Base-by-base conservation (phyloP, 2,797 vertebrate species). In the Lycodopsis pacificus region DNA sequence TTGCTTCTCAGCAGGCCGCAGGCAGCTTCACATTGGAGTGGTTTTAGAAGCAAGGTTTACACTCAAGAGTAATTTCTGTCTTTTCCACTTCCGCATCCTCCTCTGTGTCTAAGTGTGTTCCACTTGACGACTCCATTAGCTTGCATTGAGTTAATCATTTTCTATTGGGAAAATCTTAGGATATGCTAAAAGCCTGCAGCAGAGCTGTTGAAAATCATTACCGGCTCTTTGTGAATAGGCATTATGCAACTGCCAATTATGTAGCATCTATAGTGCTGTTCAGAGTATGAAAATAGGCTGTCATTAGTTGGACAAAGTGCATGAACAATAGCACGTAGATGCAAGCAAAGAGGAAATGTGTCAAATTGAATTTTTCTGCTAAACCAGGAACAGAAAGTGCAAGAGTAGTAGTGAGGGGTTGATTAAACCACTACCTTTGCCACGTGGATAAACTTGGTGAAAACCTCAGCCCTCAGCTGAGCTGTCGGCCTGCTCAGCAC, bases 401-500 rank as follows among this genome's bases (percentile, higher is more conserved):
- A 0, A 32, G 44, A 53, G 57, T 44, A 27, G 12, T 10, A 59
- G 62, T 14, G 32, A 36, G 49, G 38, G 38, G 59, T 25, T 61
- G 66, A 56, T 79, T 57, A 63, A 86, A 88, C 69, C 77, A 54
- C 65, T 91, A 98, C 97, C 97, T 99, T 95, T 42, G 98, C 97
- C 81, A 99, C 97, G 30, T 96, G 96, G 91, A 99, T 97, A 81
- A 99, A 99, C 91, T 98, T 98, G 87, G 96, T 96, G 94, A 99
- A 98, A 88, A 99, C 97, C 91, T 98, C 97, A n/a, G 98, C 97
- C 77, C 98, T 95, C 81, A 98, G 96, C 91, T 98, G 97, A 9
- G 98, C 96, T 0, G 97, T 98, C 34, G 98, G 98, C 71, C 97
- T 95, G 88, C 97, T 99, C 83, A 99, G 95, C 87, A 99, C 98